phyloP scores from a whole-genome alignment of 1,140 invertebrate species.

The Pararge aegeria region DNA sequence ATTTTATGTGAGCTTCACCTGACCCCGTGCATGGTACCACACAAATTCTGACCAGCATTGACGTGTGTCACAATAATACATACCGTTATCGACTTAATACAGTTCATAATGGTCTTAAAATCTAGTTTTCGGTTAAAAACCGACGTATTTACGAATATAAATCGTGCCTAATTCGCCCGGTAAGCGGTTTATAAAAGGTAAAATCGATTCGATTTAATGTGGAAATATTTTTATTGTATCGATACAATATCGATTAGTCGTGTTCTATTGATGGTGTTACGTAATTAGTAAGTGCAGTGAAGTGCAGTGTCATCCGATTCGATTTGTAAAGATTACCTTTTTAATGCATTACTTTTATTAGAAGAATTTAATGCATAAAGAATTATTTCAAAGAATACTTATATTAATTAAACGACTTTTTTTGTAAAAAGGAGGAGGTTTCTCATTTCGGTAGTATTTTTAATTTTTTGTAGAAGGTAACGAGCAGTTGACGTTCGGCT shows the following conservation, averaged over 20 bases:
- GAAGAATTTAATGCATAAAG: too few species aligned
- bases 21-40: conserved; percentile 13
- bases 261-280: conserved; percentile 5
- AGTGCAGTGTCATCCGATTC: conserved; percentile 1
- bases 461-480: too few species aligned
- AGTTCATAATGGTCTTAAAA: conserved; percentile 26
- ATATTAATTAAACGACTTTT: too few species aligned
- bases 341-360: background rate
- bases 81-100: conserved; percentile 13
- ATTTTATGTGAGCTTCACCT: conserved; percentile 29
- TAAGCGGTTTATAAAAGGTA: conserved; percentile 22
- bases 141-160: conserved; percentile 27
- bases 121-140: conserved; percentile 25
- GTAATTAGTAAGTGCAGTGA: conserved; percentile 5
- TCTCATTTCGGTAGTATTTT: too few species aligned
- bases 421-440: too few species aligned
- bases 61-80: conserved; percentile 25
- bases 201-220: conserved; percentile 27
- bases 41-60: conserved; percentile 28
- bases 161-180: conserved; percentile 24
- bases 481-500: too few species aligned
- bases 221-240: conserved; percentile 13
- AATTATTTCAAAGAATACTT: too few species aligned
- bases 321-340: conserved; percentile 1
- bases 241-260: conserved; percentile 16